Evolutionary conservation across 2,113 vertebrate genomes (phyloP).

Genomic region (Barnardius zonarius): DNA sequence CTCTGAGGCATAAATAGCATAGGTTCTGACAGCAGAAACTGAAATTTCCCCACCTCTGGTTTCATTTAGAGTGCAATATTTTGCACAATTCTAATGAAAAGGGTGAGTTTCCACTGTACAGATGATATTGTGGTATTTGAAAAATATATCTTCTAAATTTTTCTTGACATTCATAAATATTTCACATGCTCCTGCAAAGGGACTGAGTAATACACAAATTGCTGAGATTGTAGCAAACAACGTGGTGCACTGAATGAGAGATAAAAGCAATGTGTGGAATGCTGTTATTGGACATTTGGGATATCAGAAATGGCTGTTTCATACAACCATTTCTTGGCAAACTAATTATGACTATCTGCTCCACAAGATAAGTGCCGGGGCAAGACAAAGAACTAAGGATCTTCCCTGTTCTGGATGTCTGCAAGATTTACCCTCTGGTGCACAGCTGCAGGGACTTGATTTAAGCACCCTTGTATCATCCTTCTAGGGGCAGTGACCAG

Average conservation of each 20-base stretch:
- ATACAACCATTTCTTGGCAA: background rate
- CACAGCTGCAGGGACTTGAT: background rate
- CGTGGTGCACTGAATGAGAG: background rate
- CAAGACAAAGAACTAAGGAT: background rate
- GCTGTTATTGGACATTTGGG: background rate
- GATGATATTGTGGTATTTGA: background rate
- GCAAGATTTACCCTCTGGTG: background rate
- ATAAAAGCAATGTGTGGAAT: conserved; percentile 19
- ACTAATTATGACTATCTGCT: background rate
- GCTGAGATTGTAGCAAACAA: conserved; percentile 10
- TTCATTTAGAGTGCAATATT: background rate
- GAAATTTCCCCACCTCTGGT: background rate
- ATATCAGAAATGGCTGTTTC: background rate
- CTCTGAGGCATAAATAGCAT: background rate
- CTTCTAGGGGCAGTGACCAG: background rate
- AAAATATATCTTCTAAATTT: conserved; percentile 23
- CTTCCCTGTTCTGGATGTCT: background rate
- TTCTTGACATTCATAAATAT: conserved; percentile 39
- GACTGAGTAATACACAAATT: background rate
- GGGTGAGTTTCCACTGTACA: background rate
- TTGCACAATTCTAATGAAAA: conserved; percentile 5
- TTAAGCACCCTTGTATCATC: fast-evolving
- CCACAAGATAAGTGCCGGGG: background rate
- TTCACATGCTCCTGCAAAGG: background rate
- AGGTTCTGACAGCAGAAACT: background rate